phyloP scores from a whole-genome alignment of 2,113 vertebrate species.

The Pteronura brasiliensis region DNA sequence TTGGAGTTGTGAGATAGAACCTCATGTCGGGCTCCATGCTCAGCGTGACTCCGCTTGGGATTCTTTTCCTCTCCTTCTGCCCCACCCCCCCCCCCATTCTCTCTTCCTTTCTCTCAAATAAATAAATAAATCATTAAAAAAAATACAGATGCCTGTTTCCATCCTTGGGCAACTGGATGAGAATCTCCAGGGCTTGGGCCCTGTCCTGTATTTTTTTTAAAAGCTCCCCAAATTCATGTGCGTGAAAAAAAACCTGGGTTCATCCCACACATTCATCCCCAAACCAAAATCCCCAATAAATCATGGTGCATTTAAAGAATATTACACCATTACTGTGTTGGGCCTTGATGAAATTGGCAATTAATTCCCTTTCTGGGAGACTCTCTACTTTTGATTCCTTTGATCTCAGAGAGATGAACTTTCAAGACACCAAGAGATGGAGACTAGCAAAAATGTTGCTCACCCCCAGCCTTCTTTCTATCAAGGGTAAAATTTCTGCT shows the following conservation, averaged over 20 bases:
- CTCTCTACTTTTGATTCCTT: background rate
- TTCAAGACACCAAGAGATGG: background rate
- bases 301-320: background rate
- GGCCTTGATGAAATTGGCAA: background rate
- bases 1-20: background rate
- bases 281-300: background rate
- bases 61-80: background rate
- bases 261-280: background rate
- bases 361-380: background rate
- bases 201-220: background rate
- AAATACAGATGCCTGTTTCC: background rate
- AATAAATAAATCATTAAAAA: background rate
- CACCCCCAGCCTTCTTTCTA: background rate
- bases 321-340: background rate
- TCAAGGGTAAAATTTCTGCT: background rate
- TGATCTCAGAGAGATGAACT: background rate
- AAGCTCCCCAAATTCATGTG: background rate
- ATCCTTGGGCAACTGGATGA: background rate
- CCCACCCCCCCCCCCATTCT: background rate
- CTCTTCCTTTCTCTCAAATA: background rate
- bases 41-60: background rate
- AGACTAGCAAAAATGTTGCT: background rate
- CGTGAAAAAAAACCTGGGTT: background rate
- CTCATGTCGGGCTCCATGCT: background rate
- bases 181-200: background rate